Evolutionary conservation across 2,113 vertebrate species (phyloP), one percentile per base, ranked within the genome.

Genomic region (Clarias magur): DNA sequence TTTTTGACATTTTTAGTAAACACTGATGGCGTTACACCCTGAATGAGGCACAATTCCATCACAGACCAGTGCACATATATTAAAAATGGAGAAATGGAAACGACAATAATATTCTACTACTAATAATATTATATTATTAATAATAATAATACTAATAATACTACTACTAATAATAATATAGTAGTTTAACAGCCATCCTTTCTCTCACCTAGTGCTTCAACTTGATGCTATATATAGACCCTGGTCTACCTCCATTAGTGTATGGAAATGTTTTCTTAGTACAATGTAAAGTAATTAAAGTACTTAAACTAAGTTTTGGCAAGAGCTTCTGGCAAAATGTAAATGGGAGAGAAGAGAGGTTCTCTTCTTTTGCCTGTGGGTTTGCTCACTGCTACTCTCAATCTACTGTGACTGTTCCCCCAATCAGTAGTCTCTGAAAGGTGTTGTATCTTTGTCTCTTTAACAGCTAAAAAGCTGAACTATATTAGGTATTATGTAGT

Each of bases 291-390:
- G 42, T 53, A 76, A 76, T n/a, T n/a, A 54, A 54, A 76, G 73
- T 7, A 42, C 11, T 21, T 76, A 15, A 53, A 53, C 4, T 76
- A 4, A 15, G 4, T 54, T 16, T 79, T 79, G 25, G 23, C 48
- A 79, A 56, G 48, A 79, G 17, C 53, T 56, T 79, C 75, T 56
- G n/a, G 13, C 25, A 56, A 27, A 56, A 79, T 79, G 48, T 78
- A 17, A 79, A 79, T 79, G 75, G 75, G 53, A 79, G 6, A 79
- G 70, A 23, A 21, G 9, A 76, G 73, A 76, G 73, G 42, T 54
- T 76, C 48, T n/a, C n/a, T n/a, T n/a, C 23, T 76, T 11, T n/a
- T 54, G 42, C 73, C 23, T 76, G 42, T 53, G 23, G 73, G 42
- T 53, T 76, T n/a, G 42, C 42, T 75, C 72, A 53, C 12, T 76